Evolutionary conservation across 2,888 invertebrate species (phyloP).

Genomic region (Coleophora deauratella): DNA sequence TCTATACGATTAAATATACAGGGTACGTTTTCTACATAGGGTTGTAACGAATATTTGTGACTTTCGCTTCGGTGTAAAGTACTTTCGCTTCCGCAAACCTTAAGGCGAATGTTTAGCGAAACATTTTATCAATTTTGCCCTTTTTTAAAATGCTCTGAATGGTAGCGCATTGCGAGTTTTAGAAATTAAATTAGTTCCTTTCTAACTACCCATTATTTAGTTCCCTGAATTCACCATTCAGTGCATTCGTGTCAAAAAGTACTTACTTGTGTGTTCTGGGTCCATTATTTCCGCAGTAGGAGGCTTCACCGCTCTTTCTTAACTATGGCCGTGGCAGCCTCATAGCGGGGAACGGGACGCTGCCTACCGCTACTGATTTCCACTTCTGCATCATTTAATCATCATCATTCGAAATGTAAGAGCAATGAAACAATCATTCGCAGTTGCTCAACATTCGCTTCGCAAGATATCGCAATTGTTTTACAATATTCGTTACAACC

Average conservation of each 20-base stretch:
- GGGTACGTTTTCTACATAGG: not conserved
- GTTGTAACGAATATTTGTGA: slow-evolving; percentile 6
- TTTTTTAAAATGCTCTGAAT: not conserved
- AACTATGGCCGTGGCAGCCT: not conserved
- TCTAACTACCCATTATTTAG: not conserved
- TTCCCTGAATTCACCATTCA: slow-evolving; percentile 1
- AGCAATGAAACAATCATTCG: slow-evolving; percentile 5
- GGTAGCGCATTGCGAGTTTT: not conserved
- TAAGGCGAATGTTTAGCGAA: slow-evolving; percentile 11
- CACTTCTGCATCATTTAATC: slow-evolving; percentile 11
- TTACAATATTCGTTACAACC: slow-evolving; percentile 12
- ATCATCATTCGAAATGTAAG: slow-evolving; percentile 11
- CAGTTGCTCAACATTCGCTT: slow-evolving; percentile 11
- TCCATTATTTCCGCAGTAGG: not conserved
- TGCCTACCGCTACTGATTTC: slow-evolving; percentile 1
- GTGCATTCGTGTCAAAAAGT: not conserved
- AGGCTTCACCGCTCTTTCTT: not conserved
- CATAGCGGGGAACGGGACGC: not conserved
- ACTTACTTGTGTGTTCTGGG: slow-evolving; percentile 6
- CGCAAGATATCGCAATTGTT: not conserved
- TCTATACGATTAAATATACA: not conserved
- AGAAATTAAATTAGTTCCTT: too few relatives aligned
- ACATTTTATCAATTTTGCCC: slow-evolving; percentile 1
- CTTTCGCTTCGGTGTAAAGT: not conserved
- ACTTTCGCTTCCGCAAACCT: slow-evolving; percentile 7